Base-by-base conservation (phyloP, 1,140 invertebrate genomes). In the Holcopasites calliopsidis region DNA sequence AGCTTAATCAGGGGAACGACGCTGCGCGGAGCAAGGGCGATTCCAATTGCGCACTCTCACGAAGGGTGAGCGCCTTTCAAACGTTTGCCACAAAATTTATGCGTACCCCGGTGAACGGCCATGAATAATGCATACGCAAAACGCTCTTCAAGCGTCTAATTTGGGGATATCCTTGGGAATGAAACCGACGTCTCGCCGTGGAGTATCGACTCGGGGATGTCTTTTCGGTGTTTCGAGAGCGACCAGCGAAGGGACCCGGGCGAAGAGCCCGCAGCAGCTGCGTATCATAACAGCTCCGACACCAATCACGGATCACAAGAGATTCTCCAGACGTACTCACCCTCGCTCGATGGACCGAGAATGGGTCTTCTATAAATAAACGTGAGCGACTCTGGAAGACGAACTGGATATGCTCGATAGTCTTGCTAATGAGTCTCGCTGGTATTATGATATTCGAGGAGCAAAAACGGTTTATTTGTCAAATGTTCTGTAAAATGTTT, bases 71-170 rank as follows among this genome's bases (percentile, higher is more conserved):
- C 44, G 44, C 16, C 2, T 16, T 23, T 49, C 33, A n/a, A 57
- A 61, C 38, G 26, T 16, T 23, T 2, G 40, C 8, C 23, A 40
- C 28, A n/a, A 62, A 60, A 82, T 70, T 54, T 42, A 58, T 35
- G 44, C 68, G 42, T 23, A 44, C 3, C 2, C 65, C 38, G 44
- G 18, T 21, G 49, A 55, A 79, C 40, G 60, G 62, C 40, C 69
- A 83, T 83, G 81, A 83, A 83, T 83, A 83, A 83, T 83, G 62
- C 55, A 81, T 75, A 38, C 42, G 33, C 47, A 21, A 40, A 62
- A 16, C 60, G 76, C 76, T 66, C 38, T 58, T 75, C 64, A 66
- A 75, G 80, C 70, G 60, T 78, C 81, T 71, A 83, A 81, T 81
- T 75, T 70, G 38, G 62, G 64, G 61, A 83, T 81, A 83, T 31